Conservation (phyloP, 2,888 invertebrate genomes). For the Therioaphis trifolii region DNA sequence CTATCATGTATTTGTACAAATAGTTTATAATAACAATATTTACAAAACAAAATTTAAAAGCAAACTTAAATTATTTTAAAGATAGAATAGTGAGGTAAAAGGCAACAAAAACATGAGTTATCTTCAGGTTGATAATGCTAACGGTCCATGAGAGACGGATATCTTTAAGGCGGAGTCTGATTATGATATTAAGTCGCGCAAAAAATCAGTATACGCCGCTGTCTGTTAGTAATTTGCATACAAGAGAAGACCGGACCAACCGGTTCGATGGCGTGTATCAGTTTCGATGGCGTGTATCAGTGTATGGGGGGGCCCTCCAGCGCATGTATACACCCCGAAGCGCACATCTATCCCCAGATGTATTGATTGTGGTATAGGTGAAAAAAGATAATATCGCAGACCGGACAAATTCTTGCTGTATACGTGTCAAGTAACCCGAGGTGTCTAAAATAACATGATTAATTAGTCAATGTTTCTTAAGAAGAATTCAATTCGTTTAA, state of each 20-base stretch:
- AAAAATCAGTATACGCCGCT: constrained; percentile 39
- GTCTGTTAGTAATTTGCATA: constrained; percentile 40
- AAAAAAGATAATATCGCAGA: constrained; percentile 44
- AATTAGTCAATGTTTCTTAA: constrained; percentile 26
- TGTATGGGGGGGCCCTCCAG: background rate
- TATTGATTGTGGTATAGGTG: background rate
- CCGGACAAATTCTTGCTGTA: constrained; percentile 24
- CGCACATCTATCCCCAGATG: constrained; percentile 20
- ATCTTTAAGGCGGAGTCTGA: constrained; percentile 31
- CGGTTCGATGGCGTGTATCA: constrained; percentile 46
- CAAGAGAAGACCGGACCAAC: constrained; percentile 56
- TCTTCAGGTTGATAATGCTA: constrained; percentile 10
- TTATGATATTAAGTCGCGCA: constrained; percentile 48
- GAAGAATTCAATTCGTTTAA: background rate
- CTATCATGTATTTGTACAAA: background rate
- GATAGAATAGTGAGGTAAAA: background rate
- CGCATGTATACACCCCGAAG: constrained; percentile 42
- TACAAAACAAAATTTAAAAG: too few species aligned
- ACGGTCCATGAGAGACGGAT: constrained; percentile 45
- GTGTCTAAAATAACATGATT: constrained; percentile 34
- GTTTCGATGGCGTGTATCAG: background rate
- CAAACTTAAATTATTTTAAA: too few species aligned
- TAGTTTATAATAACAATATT: too few species aligned
- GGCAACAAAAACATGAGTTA: background rate
- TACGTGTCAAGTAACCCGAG: constrained; percentile 20